Evolutionary conservation across 2,797 vertebrate genomes (phyloP), one percentile per base, ranked within the genome.

Genomic region (Arrhamphus sclerolepis): DNA sequence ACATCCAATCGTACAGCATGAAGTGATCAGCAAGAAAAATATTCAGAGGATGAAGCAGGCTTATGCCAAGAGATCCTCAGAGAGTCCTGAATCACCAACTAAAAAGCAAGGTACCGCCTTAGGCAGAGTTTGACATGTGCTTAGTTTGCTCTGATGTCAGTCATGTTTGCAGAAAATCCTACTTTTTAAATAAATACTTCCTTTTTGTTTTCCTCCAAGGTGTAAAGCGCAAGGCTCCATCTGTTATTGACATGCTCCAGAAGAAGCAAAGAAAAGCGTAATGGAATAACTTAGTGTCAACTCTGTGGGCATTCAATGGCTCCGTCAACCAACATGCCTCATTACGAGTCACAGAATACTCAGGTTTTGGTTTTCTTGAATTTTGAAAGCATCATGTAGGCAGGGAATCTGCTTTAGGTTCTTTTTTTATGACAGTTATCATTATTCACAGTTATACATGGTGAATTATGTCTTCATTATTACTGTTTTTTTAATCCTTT

Each of bases 31-130:
- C 49, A 90, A 93, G 59, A 88, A 74, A 65, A 95, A 93, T 62
- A 70, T 91, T 34, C 89, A 89, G 78, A 87, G 86, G 69, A 93
- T 93, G 91, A 94, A 93, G 72, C 46, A 70, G 0, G 91, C 93
- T 1, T 92, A 87, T 22, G 83, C 91, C 19, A 87, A 82, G 47
- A 88, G 88, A 58, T 83, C 88, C 0, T 1, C 42, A 41, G 44
- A 66, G 17, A 0, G 39, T 1, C 3, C 49, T 0, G 64, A 78
- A 22, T 75, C 81, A 31, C 75, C 82, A 9, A 59, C 5, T 21
- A 81, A 82, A 72, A 84, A 55, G 18, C 81, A 83, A 80, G 81
- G 86, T 89, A 73, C n/a, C 0, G 0, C 38, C 29, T 19, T 9
- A 29, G 49, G 48, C 8, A 2, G 17, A 0, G 6, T 43, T 19